Evolutionary conservation across 2,888 invertebrate genomes (phyloP), one percentile per base, ranked within the genome.

Genomic region (Stenichneumon culpator): DNA sequence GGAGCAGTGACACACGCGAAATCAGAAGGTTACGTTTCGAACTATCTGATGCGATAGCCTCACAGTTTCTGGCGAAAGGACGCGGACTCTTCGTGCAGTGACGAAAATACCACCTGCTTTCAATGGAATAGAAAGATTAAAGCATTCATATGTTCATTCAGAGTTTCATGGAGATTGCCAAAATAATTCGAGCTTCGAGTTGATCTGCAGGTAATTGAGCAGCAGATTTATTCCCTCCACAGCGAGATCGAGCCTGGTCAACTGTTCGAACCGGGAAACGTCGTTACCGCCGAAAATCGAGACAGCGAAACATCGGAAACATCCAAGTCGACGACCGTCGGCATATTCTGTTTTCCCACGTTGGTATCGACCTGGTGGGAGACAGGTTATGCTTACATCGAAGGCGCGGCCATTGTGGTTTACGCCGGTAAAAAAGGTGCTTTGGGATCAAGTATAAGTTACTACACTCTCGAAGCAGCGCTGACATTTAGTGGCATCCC

Each of bases 1-100:
- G 32, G 32, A 32, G 32, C 32, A 32, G 32, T 4, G 6, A 32
- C n/a, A 44, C n/a, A 3, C n/a, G n/a, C n/a, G 32, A 32, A 11
- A 14, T 5, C n/a, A 2, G 16, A 50, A 16, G 52, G 52, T 52
- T 32, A 4, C 32, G 32, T 32, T 32, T 6, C 6, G 4, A 32
- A 28, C 25, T 6, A 6, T 32, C 32, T 4, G 32, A 6, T 88
- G 97, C 96, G 85, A 99, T 96, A 47, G 95, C 94, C 85, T 97
- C 98, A 94, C 97, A 97, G 90, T 99, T 99, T 82, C 99, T 95
- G 0, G 99, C 99, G 91, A 99, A 99, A 22, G 97, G 96, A 54
- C 97, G 97, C 95, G 74, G 98, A n/a, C n/a, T n/a, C 96, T 95
- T 95, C 95, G 86, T 94, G n/a, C n/a, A 94, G 87, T 0, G 95